Evolutionary conservation across 2,797 vertebrate species (phyloP).

Genomic region (Mallotus villosus): DNA sequence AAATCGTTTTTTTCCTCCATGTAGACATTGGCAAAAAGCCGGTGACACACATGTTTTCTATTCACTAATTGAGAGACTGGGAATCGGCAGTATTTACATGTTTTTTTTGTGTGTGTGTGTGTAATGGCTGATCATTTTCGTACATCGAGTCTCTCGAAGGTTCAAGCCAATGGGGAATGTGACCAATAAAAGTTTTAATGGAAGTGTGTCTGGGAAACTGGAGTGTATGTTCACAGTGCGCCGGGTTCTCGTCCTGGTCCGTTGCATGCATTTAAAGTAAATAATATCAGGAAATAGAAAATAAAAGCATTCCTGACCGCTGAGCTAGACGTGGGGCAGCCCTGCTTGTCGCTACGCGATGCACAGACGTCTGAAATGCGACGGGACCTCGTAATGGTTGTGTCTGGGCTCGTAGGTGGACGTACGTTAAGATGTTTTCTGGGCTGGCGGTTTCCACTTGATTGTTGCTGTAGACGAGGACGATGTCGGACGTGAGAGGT

Average conservation of each 20-base stretch:
- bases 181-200: conserved; percentile 32
- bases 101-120: conserved; percentile 6
- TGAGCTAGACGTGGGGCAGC: conserved; percentile 21
- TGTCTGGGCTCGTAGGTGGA: conserved; percentile 26
- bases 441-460: conserved; percentile 50
- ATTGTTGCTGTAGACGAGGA: conserved; percentile 32
- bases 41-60: conserved; percentile 39
- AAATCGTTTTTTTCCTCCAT: conserved; percentile 12
- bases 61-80: conserved; percentile 39
- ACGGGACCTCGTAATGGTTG: conserved; percentile 26
- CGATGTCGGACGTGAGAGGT: conserved; percentile 9
- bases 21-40: conserved; percentile 27
- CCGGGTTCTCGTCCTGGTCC: conserved; percentile 35
- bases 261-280: conserved; percentile 28
- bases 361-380: conserved; percentile 26
- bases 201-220: conserved; percentile 16
- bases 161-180: conserved; percentile 14
- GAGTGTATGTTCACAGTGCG: conserved; percentile 2
- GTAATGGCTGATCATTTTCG: conserved; percentile 27
- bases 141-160: conserved; percentile 24
- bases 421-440: conserved; percentile 41
- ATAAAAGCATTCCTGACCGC: conserved; percentile 40
- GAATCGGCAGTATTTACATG: conserved; percentile 36
- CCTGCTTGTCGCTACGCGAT: conserved; percentile 38
- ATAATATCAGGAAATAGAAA: conserved; percentile 32